Percentiles rank a stretch among this genome's conserved stretches.
Conservation (phyloP, 2,113 vertebrate genomes). For the Grammomys surdaster region DNA sequence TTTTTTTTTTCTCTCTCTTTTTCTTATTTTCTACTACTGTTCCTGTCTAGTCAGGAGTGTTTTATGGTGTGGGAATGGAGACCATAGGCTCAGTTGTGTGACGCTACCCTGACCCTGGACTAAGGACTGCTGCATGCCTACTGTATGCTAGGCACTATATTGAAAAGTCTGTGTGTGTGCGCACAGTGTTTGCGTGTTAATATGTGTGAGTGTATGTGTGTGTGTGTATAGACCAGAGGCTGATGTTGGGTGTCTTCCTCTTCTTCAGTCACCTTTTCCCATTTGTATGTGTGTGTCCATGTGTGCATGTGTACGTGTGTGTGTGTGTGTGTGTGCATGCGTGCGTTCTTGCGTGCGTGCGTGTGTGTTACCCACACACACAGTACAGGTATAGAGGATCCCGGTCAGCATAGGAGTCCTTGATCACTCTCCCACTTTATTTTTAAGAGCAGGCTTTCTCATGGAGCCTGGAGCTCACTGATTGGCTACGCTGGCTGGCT, state of each 20-base stretch:
- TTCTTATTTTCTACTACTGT: neutral
- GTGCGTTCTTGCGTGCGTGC: neutral
- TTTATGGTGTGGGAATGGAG: neutral
- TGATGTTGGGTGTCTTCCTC: too few species aligned
- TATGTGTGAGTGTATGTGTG: neutral
- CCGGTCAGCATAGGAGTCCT: neutral
- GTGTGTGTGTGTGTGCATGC: neutral
- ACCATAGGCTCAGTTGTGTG: neutral
- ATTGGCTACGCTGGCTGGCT: neutral
- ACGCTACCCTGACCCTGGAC: neutral
- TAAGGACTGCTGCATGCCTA: neutral
- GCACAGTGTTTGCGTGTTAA: neutral
- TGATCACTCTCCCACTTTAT: neutral
- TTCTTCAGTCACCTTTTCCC: too few species aligned
- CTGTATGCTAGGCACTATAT: neutral
- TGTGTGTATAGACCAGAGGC: neutral
- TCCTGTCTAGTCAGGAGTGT: neutral
- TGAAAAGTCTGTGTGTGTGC: neutral
- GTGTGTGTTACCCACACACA: neutral
- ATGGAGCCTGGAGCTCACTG: neutral
- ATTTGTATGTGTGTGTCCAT: neutral
- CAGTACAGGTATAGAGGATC: neutral
- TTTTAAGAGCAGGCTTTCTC: neutral
- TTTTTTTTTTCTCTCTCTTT: neutral
- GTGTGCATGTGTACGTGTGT: neutral